These are phyloP conservation scores for Myotis davidii DNA, from an alignment of 2,113 vertebrate species.

Conservation along the genomic window DNA sequence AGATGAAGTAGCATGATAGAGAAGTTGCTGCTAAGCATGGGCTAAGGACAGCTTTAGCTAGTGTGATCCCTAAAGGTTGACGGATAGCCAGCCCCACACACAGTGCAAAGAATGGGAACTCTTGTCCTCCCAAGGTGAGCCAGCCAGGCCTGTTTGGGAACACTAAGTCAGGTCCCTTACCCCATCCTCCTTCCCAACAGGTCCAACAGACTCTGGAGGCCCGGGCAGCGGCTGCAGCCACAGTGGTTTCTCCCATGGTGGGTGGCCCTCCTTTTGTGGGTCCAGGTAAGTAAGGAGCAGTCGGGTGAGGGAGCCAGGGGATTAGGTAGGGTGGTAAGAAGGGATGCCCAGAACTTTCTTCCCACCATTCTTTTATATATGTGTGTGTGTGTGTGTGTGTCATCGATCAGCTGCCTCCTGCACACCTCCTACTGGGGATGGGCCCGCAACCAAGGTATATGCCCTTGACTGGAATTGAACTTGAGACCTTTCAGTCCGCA, in stretches of 20 bases:
- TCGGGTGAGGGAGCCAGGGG: neutral
- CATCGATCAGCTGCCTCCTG: no score
- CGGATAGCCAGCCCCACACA: neutral
- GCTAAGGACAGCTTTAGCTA: neutral
- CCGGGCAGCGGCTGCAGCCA: conserved; percentile 88
- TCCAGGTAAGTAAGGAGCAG: conserved; percentile 84
- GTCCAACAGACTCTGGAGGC: conserved; percentile 94
- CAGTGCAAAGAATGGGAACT: neutral
- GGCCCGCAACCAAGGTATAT: no score
- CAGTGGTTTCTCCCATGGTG: conserved; percentile 85
- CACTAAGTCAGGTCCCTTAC: conserved; percentile 6
- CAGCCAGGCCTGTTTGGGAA: neutral
- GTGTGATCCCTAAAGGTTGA: neutral
- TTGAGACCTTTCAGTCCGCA: no score
- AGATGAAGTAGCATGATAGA: neutral
- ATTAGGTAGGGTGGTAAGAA: neutral
- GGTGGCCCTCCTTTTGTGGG: conserved; percentile 87
- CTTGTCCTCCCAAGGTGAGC: neutral
- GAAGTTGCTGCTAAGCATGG: neutral
- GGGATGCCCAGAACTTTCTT: neutral
- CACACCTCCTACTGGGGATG: no score
- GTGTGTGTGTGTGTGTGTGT: no score
- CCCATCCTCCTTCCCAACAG: conserved; percentile 72
- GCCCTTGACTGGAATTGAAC: no score
- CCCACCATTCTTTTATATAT: neutral